Conservation (phyloP, 2,888 invertebrate species). For the Prenolepis imparis region DNA sequence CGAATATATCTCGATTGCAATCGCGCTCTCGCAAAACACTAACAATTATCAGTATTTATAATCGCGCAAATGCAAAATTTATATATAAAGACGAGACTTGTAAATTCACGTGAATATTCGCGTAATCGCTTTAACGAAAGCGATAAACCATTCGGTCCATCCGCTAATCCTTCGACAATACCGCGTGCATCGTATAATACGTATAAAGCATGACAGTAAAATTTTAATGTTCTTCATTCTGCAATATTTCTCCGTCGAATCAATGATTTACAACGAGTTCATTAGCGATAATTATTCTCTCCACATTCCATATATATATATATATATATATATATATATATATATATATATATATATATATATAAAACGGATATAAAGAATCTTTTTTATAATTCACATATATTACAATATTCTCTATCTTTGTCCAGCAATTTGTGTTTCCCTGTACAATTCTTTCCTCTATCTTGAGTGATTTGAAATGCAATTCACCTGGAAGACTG, state of each 20-base stretch:
- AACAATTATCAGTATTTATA: constrained; percentile 38
- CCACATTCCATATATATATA: neutral
- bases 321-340: neutral
- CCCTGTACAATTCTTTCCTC: neutral
- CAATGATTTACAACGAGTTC: constrained; percentile 12
- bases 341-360: neutral
- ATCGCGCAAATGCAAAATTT: constrained; percentile 32
- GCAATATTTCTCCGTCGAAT: neutral
- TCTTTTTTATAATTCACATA: neutral
- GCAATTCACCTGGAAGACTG: constrained; percentile 77
- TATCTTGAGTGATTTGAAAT: neutral
- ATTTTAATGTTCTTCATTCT: constrained; percentile 36
- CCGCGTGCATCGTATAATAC: constrained; percentile 5
- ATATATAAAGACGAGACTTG: constrained; percentile 23
- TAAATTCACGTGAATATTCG: constrained; percentile 34
- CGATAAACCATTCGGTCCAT: constrained; percentile 23
- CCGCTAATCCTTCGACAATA: constrained; percentile 43
- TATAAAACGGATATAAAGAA: neutral
- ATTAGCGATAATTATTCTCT: constrained; percentile 25
- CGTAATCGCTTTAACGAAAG: constrained; percentile 47
- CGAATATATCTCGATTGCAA: constrained; percentile 24
- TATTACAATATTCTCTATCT: neutral
- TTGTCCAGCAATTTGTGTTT: neutral
- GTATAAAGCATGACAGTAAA: constrained; percentile 37
- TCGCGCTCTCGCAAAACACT: constrained; percentile 28